Conservation (phyloP, 2,113 vertebrate species). For the Percina caprodes region DNA sequence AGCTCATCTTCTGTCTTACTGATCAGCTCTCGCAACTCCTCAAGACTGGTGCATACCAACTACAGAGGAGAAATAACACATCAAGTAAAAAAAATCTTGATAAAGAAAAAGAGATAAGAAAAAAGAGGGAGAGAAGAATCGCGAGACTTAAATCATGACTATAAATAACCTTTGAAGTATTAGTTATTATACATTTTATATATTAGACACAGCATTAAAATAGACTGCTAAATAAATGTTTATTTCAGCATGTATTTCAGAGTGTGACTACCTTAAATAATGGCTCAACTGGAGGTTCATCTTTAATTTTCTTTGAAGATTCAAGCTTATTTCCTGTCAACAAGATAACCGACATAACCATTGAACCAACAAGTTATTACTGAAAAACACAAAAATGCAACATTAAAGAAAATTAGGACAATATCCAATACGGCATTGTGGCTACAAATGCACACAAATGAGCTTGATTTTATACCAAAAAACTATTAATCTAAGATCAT, state of each 20-base stretch:
- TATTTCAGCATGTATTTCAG: not conserved
- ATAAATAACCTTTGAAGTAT: not conserved
- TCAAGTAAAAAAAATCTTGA: not conserved
- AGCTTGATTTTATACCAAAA: not conserved
- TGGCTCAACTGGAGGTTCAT: conserved; percentile 84
- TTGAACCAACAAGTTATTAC: not conserved
- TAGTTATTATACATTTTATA: not conserved
- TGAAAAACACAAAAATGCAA: not conserved
- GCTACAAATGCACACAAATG: not conserved
- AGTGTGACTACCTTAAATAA: conserved; percentile 89
- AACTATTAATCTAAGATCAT: not conserved
- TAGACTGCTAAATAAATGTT: not conserved
- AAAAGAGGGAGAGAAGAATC: not conserved
- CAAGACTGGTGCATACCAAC: conserved; percentile 97
- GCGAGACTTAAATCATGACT: not conserved
- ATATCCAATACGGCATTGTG: not conserved
- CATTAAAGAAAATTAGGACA: not conserved
- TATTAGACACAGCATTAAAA: not conserved
- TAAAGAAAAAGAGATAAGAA: not conserved
- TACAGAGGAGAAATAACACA: conserved; percentile 75
- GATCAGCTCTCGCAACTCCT: conserved; percentile 96
- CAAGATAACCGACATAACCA: not conserved
- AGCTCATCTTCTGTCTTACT: conserved; percentile 96
- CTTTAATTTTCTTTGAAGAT: conserved; percentile 87
- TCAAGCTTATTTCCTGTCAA: conserved; percentile 89